phyloP scores from a whole-genome alignment of 2,113 vertebrate species.

The Misgurnus mizolepis region DNA sequence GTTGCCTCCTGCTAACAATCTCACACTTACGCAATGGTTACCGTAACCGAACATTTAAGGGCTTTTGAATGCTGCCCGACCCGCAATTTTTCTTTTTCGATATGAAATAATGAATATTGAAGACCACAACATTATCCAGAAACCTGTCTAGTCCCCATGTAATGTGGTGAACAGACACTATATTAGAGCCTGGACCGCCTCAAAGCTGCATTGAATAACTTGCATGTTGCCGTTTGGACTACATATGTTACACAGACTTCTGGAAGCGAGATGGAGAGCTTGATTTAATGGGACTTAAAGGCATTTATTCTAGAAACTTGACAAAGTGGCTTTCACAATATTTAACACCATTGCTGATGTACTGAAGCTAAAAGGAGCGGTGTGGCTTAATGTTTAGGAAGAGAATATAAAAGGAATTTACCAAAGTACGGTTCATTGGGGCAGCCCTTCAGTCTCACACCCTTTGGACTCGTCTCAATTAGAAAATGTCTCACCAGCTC shows the following conservation, averaged over 20 bases:
- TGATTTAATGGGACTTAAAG: constrained; percentile 22
- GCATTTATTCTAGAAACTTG: background rate
- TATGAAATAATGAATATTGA: background rate
- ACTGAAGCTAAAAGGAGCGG: background rate
- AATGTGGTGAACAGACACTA: constrained; percentile 38
- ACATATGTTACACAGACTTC: constrained; percentile 27
- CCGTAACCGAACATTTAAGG: constrained; percentile 42
- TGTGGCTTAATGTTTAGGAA: background rate
- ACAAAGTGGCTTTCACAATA: constrained; percentile 8
- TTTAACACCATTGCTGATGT: background rate
- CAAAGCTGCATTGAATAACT: constrained; percentile 41
- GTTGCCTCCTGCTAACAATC: constrained; percentile 30
- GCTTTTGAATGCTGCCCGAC: constrained; percentile 18
- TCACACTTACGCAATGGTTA: constrained; percentile 24
- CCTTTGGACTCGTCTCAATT: constrained; percentile 94
- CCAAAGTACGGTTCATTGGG: constrained; percentile 97
- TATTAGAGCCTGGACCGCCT: constrained; percentile 55
- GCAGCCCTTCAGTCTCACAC: constrained; percentile 98
- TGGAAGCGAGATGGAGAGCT: constrained; percentile 18
- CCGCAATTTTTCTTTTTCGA: constrained; percentile 20
- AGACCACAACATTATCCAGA: constrained; percentile 12
- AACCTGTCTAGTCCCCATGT: constrained; percentile 8
- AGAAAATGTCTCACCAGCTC: constrained; percentile 98
- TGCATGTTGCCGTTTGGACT: constrained; percentile 57
- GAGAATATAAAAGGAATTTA: constrained; percentile 64